Conservation (phyloP, 2,797 vertebrate species). For the Eulemur mongoz region DNA sequence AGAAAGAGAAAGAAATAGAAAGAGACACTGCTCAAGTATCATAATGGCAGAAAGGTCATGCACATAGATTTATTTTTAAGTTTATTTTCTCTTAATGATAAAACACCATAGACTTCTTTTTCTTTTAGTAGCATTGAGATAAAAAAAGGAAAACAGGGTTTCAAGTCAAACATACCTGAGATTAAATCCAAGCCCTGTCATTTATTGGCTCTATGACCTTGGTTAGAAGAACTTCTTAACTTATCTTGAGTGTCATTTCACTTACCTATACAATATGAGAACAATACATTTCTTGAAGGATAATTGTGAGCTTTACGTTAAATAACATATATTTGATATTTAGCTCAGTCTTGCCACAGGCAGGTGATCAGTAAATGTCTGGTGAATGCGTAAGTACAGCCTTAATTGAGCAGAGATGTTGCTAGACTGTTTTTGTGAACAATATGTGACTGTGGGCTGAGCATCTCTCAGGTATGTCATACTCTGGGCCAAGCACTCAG, state of each 20-base stretch:
- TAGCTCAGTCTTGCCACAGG: background rate
- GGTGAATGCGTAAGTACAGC: background rate
- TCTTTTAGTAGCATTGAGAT: background rate
- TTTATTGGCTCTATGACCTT: background rate
- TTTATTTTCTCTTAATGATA: constrained; percentile 18
- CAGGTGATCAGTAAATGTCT: background rate
- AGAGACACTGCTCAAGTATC: background rate
- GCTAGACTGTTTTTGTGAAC: background rate
- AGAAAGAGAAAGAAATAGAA: background rate
- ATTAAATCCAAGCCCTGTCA: background rate
- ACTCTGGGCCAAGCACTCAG: background rate
- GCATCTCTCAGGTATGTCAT: background rate
- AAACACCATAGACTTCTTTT: background rate
- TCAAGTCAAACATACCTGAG: background rate
- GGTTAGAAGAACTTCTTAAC: background rate
- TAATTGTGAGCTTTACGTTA: background rate
- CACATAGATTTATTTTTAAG: background rate
- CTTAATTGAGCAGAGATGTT: background rate
- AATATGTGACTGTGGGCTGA: background rate
- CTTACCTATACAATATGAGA: background rate
- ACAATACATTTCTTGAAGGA: background rate
- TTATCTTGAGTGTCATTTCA: background rate
- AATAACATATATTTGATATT: background rate
- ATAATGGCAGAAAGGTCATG: background rate
- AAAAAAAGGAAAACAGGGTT: background rate